Base-by-base conservation (phyloP, 2,113 vertebrate species). In the Sturnira hondurensis region DNA sequence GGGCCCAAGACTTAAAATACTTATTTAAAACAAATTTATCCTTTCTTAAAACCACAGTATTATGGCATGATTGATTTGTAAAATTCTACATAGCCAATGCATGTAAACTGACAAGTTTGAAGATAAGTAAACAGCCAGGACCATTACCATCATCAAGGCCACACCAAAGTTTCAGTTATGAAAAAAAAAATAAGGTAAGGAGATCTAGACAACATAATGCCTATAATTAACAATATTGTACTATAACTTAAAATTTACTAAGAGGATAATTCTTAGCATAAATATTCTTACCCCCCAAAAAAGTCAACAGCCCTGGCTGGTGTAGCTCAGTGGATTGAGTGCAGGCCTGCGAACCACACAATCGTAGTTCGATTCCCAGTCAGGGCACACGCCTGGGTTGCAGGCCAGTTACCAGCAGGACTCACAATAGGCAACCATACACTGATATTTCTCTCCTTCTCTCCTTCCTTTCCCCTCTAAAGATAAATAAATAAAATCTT, bases 11-110 rank as follows among this genome's bases (percentile, higher is more conserved):
- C 41, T 96, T 50, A 50, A 50, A 50, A 50, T 50, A 50, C 47
- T 50, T 50, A 50, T 50, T 50, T 50, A 50, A 97, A 98, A 96
- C 67, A n/a, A 95, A 93, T 97, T 97, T 96, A 92, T 97, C 94
- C 93, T 94, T 97, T 67, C 63, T 24, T 12, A 92, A 84, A 41
- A 38, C 12, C 33, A 61, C 13, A 50, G 73, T 63, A 31, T 38
- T 16, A 73, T 12, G 3, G 17, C 45, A n/a, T 38, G 41, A 63
- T 31, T 50, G 19, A 63, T 19, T 24, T 91, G 12, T 50, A 6
- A 24, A 84, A 52, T 5, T 4, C 5, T 41, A 26, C 28, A 13
- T n/a, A 8, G 50, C 52, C 33, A 38, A 52, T 31, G 8, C 31
- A 26, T 22, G 16, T 19, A 41, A 24, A 19, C 26, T 26, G 9